These are phyloP conservation scores for Drosophila ironensis DNA, from an alignment of 1,140 invertebrate genomes.

Conservation along the genomic window DNA sequence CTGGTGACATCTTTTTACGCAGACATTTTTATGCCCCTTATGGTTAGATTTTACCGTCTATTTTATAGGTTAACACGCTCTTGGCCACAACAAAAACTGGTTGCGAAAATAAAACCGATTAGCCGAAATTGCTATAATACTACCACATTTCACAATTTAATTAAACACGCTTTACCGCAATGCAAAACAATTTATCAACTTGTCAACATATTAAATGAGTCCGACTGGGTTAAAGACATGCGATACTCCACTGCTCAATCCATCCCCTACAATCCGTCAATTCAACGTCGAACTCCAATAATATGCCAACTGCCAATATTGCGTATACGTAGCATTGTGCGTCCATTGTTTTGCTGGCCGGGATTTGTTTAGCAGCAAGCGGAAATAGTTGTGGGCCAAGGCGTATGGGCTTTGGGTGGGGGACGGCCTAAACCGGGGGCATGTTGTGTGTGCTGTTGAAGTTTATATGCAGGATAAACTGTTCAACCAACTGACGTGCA, in stretches of 20 bases:
- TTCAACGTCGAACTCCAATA: slow-evolving; percentile 52
- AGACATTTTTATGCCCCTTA: slow-evolving; percentile 32
- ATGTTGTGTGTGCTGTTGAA: slow-evolving; percentile 63
- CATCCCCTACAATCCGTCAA: slow-evolving; percentile 42
- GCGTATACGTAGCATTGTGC: slow-evolving; percentile 63
- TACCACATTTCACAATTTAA: slow-evolving; percentile 17
- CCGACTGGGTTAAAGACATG: slow-evolving; percentile 67
- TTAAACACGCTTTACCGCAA: slow-evolving; percentile 25
- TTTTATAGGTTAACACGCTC: slow-evolving; percentile 36
- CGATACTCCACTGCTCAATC: background rate
- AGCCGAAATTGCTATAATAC: background rate
- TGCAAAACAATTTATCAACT: slow-evolving; percentile 75
- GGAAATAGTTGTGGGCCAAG: slow-evolving; percentile 71
- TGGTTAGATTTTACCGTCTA: slow-evolving; percentile 6
- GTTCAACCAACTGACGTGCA: slow-evolving; percentile 71
- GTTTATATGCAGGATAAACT: slow-evolving; percentile 76
- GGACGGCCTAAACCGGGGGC: background rate
- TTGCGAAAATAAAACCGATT: background rate
- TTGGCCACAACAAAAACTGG: slow-evolving; percentile 2
- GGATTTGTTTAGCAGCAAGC: slow-evolving; percentile 74
- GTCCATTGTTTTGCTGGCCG: slow-evolving; percentile 67
- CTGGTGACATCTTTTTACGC: slow-evolving; percentile 52
- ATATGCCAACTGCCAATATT: slow-evolving; percentile 73
- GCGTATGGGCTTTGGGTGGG: background rate
- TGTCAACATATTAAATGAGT: slow-evolving; percentile 80